A percentile compares a stretch with the other conserved stretches of the same genome.
Evolutionary conservation across 2,113 vertebrate species (phyloP).

Genomic region (Chauna torquata): DNA sequence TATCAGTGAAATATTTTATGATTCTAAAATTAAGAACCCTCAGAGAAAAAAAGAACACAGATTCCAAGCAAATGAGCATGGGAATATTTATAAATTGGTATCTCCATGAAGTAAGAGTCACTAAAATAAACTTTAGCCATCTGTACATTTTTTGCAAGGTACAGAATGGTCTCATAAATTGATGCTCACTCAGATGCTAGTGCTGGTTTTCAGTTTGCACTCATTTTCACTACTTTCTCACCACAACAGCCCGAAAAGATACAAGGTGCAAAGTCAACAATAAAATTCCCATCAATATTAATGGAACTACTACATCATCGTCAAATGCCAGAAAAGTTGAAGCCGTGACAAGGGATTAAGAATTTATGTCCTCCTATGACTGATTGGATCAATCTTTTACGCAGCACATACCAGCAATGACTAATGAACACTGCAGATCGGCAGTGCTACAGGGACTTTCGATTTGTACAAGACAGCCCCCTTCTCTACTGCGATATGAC

Average conservation of each 20-base stretch:
- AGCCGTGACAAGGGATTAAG: neutral
- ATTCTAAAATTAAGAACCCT: neutral
- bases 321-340: neutral
- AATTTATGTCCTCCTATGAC: neutral
- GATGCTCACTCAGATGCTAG: neutral
- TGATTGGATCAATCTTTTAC: neutral
- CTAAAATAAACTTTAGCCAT: neutral
- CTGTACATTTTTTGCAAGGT: neutral
- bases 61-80: neutral
- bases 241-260: neutral
- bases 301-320: neutral
- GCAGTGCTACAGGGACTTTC: neutral
- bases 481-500: rapidly evolving
- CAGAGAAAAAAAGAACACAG: neutral
- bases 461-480: neutral
- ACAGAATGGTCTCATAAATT: neutral
- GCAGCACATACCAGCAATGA: neutral
- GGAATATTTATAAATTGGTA: neutral
- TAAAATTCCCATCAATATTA: neutral
- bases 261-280: neutral
- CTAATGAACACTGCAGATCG: neutral
- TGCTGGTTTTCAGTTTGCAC: neutral
- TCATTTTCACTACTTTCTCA: neutral
- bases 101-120: conserved; percentile 8
- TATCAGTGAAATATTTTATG: conserved; percentile 5